Conservation (phyloP, 1,140 invertebrate species). For the Mesaphorura yosii region DNA sequence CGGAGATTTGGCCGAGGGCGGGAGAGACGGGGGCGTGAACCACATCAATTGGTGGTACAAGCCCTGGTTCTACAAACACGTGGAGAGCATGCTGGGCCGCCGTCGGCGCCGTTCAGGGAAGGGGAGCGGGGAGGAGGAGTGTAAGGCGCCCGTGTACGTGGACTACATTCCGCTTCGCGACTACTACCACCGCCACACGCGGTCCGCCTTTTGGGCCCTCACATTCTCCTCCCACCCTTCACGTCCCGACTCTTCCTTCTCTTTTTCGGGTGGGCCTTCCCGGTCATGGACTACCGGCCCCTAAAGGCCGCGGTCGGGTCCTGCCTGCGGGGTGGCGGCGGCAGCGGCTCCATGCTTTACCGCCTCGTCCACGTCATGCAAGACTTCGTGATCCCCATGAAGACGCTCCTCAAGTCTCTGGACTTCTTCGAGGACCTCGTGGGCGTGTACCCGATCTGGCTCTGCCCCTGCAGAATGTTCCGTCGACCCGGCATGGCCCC, state of each 20-base stretch:
- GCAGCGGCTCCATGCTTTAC: too few relatives aligned
- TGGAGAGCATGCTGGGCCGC: neutral
- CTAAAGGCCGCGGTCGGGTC: neutral
- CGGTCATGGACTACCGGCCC: neutral
- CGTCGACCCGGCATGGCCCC: conserved; percentile 51
- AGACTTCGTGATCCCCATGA: conserved; percentile 5
- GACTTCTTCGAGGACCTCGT: neutral
- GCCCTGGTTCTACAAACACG: conserved; percentile 3
- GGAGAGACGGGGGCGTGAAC: neutral
- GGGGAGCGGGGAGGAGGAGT: too few relatives aligned
- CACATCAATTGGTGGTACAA: neutral
- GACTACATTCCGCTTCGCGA: conserved; percentile 67
- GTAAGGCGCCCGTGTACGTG: neutral
- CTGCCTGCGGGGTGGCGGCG: too few relatives aligned
- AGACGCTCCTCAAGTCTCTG: neutral
- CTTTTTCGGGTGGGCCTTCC: conserved; percentile 3
- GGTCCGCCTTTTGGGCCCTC: conserved; percentile 58
- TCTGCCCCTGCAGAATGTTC: conserved; percentile 68
- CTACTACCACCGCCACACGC: conserved; percentile 69
- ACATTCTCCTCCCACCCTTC: neutral
- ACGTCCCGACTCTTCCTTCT: neutral
- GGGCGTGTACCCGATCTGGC: conserved; percentile 57
- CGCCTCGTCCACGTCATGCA: neutral
- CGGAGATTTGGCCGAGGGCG: neutral
- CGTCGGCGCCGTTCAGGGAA: too few relatives aligned